Evolutionary conservation across 2,113 vertebrate species (phyloP), one percentile per base, ranked within the genome.

Genomic region (Scartelaos histophorus): DNA sequence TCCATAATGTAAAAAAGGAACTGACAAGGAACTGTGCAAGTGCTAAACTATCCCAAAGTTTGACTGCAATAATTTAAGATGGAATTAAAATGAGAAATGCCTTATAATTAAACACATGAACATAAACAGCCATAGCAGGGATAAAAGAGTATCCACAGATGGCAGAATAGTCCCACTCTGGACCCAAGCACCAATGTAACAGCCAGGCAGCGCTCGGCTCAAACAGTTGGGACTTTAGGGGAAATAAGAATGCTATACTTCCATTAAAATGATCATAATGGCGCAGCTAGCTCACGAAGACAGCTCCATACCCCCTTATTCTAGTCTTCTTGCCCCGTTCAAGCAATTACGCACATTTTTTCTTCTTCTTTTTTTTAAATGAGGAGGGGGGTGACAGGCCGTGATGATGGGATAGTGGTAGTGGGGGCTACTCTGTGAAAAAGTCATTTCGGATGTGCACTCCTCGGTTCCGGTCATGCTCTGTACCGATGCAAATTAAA

Each of bases 381-480:
- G 68, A 79, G 45, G 57, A 43, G 56, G 53, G 66, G 70, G 73
- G 66, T 79, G 72, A 79, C 71, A 21, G 38, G 60, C 0, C 29
- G 25, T 7, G 60, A 21, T 21, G 38, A 12, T 34, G 13, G 25
- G 45, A 66, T 57, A 43, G 35, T 22, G 53, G 67, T 19, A 34
- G 74, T 15, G 73, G 65, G 66, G 79, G 74, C 71, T 82, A 78
- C 78, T 80, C 72, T 85, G 88, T 92, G 91, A 92, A 91, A 90
- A 93, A 94, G 91, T 92, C 87, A 93, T 93, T 93, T 94, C 92
- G 87, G 85, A 62, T 61, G 80, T 81, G 87, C 88, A 90, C 91
- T 92, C 88, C 89, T 93, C 94, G 93, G 93, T 94, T 94, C 89
- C 92, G 89, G 93, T 94, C 91, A 94, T 89, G 94, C 93, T 94